Percentiles rank a stretch among this genome's conserved stretches.
Evolutionary conservation across 2,888 invertebrate species (phyloP).

Genomic region (Spisula subtruncata): DNA sequence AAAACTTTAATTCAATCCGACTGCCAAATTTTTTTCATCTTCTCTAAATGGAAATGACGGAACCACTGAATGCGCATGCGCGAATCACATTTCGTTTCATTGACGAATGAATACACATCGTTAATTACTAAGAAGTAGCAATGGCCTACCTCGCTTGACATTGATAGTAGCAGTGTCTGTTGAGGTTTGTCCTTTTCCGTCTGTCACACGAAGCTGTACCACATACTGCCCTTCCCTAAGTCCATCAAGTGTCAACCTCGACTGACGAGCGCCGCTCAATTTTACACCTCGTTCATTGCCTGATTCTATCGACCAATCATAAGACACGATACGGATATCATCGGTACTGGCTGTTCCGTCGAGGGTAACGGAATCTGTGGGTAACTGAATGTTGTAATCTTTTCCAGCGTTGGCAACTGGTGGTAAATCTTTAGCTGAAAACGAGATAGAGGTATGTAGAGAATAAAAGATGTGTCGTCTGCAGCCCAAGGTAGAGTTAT

Average conservation of each 20-base stretch:
- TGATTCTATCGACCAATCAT: constrained; percentile 91
- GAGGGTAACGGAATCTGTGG: constrained; percentile 92
- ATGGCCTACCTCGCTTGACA: constrained; percentile 90
- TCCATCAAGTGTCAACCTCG: constrained; percentile 30
- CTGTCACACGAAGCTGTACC: constrained; percentile 95
- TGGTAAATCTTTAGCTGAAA: constrained; percentile 91
- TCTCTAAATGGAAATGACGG: too few species aligned
- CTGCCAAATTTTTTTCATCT: too few species aligned
- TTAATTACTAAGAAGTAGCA: neutral
- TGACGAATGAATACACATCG: too few species aligned
- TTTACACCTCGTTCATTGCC: constrained; percentile 37
- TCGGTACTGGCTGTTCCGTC: constrained; percentile 95
- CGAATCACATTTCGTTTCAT: too few species aligned
- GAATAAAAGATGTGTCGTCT: too few species aligned
- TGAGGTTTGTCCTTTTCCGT: constrained; percentile 95
- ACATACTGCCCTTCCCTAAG: constrained; percentile 50
- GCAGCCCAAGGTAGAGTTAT: too few species aligned
- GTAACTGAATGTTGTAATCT: constrained; percentile 93
- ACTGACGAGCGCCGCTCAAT: constrained; percentile 3
- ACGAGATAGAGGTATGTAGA: too few species aligned
- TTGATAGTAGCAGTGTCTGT: constrained; percentile 95
- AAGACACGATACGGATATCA: constrained; percentile 94
- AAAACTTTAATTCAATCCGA: too few species aligned
- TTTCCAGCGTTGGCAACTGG: constrained; percentile 96
- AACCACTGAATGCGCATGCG: too few species aligned